Percentiles rank a stretch among this genome's conserved stretches.
These are phyloP conservation scores for Dynastes grantii DNA, from an alignment of 2,888 invertebrate species.

Conservation along the genomic window DNA sequence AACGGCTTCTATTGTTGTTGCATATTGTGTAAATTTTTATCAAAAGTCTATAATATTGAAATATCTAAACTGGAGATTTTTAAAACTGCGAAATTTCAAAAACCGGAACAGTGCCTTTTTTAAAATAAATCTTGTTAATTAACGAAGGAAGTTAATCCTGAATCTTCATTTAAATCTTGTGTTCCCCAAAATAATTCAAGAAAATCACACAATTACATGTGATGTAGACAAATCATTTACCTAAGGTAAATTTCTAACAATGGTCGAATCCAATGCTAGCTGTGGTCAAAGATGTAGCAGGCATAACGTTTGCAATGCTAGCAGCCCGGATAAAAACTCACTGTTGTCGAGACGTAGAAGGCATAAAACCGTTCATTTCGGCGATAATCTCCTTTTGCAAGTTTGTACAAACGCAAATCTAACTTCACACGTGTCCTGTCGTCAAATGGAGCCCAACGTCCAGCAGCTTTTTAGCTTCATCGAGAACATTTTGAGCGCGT, in stretches of 20 bases:
- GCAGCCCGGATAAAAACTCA: conserved; percentile 66
- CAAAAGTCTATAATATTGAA: conserved; percentile 43
- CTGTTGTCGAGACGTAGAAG: conserved; percentile 79
- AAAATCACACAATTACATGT: not conserved
- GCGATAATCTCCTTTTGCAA: conserved; percentile 82
- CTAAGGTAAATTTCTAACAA: conserved; percentile 54
- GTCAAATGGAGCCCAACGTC: conserved; percentile 82
- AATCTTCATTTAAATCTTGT: not conserved
- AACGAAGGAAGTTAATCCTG: not conserved
- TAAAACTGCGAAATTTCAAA: conserved; percentile 15
- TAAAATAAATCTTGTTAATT: not conserved
- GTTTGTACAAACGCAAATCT: conserved; percentile 81
- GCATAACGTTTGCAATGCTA: conserved; percentile 65
- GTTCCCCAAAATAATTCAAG: not conserved
- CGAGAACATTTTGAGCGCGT: conserved; percentile 84
- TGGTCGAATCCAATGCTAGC: conserved; percentile 69
- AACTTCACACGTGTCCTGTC: conserved; percentile 68
- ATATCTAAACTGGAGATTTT: not conserved
- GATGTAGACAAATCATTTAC: conserved; percentile 7
- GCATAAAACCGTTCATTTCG: conserved; percentile 86
- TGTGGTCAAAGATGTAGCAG: conserved; percentile 66
- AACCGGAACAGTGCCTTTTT: conserved; percentile 60
- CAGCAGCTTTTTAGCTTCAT: conserved; percentile 88
- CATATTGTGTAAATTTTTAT: conserved; percentile 56
- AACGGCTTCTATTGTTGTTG: conserved; percentile 61